A percentile compares a stretch with the other conserved stretches of the same genome.
These are phyloP conservation scores for Dendroctonus ponderosae DNA, from an alignment of 1,140 invertebrate genomes.

Conservation along the genomic window DNA sequence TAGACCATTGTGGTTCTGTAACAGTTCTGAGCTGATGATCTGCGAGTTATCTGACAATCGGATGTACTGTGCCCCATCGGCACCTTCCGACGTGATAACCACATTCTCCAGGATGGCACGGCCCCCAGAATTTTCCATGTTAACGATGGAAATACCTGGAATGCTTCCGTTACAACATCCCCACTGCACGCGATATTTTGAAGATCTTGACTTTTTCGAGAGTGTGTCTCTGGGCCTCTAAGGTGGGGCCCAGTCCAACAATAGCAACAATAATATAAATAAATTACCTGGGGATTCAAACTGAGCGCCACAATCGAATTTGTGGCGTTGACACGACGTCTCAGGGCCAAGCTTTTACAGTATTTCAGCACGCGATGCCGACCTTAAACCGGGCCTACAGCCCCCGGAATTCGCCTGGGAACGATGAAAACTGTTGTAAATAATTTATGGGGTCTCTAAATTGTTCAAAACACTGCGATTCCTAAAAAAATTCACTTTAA, in stretches of 20 bases:
- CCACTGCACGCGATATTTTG: too few species aligned
- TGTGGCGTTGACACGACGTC: constrained; percentile 47
- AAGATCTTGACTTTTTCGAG: too few species aligned
- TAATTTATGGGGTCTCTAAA: constrained; percentile 1
- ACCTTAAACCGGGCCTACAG: constrained; percentile 20
- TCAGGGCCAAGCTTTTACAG: constrained; percentile 44
- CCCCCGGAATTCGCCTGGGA: not conserved
- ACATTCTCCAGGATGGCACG: constrained; percentile 46
- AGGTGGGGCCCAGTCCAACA: too few species aligned
- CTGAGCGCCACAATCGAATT: constrained; percentile 35
- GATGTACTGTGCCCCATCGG: constrained; percentile 45
- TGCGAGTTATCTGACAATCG: constrained; percentile 46
- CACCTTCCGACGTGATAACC: constrained; percentile 42
- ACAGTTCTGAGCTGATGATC: constrained; percentile 45
- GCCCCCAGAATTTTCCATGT: constrained; percentile 37
- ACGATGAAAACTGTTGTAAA: constrained; percentile 15
- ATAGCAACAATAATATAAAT: not conserved
- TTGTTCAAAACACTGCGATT: constrained; percentile 14
- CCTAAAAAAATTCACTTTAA: constrained; percentile 25
- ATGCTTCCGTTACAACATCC: too few species aligned
- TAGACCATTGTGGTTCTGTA: constrained; percentile 47
- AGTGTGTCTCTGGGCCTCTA: too few species aligned
- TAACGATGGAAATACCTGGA: not conserved
- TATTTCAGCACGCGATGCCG: constrained; percentile 33
- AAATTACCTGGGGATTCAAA: constrained; percentile 34